Evolutionary conservation across 2,113 vertebrate species (phyloP).

Genomic region (Cavia aperea): DNA sequence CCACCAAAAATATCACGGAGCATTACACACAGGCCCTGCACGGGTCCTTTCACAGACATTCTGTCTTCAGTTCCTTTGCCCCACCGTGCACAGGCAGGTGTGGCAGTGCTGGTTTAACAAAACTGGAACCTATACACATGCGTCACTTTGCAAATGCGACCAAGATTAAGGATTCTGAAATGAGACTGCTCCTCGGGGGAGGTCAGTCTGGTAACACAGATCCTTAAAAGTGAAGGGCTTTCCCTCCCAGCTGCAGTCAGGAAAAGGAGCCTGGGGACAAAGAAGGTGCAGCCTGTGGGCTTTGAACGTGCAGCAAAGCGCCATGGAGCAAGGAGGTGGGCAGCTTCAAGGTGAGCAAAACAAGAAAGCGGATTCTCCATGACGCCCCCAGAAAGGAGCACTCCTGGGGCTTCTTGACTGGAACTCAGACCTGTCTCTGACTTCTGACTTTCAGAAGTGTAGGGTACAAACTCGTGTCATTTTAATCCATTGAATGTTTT

Average conservation of each 20-base stretch:
- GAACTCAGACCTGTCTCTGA: background rate
- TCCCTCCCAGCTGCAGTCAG: background rate
- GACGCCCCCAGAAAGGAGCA: background rate
- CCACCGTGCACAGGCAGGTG: background rate
- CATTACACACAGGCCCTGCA: background rate
- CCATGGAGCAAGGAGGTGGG: background rate
- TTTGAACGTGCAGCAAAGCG: background rate
- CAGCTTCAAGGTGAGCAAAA: background rate
- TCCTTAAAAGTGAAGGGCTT: background rate
- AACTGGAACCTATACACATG: background rate
- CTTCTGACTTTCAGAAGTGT: background rate
- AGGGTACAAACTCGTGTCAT: background rate
- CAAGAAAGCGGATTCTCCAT: background rate
- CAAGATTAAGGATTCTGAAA: conserved; percentile 6
- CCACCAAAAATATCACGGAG: background rate
- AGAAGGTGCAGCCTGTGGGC: background rate
- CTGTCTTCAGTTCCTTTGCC: background rate
- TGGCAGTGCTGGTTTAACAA: background rate
- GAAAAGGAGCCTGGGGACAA: background rate
- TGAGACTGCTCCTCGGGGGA: background rate
- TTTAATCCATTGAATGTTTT: background rate
- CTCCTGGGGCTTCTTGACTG: background rate
- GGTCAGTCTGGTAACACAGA: background rate
- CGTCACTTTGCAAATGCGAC: background rate
- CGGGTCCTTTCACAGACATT: background rate